Evolutionary conservation across 2,113 vertebrate species (phyloP), one percentile per base, ranked within the genome.

Genomic region (Myrmecophaga tridactyla): DNA sequence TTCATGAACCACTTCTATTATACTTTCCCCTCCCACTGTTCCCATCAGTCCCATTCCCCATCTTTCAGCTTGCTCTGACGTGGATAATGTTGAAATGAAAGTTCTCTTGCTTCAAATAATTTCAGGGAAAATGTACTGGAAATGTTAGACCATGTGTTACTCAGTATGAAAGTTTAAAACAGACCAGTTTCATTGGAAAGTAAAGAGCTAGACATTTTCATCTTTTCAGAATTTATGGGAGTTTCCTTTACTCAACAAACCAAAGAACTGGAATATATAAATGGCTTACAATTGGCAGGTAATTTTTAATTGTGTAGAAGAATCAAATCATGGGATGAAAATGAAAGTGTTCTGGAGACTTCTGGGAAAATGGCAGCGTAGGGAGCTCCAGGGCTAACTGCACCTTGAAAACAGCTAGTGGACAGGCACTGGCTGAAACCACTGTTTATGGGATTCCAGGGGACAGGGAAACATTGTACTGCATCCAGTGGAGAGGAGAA

Each of bases 211-310:
- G 53, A 85, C 65, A 94, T 90, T 94, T 75, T 85, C 72, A 90
- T 90, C 81, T 96, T 90, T 92, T 90, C 92, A 90, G 85, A 94
- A 77, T 67, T 90, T 97, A 84, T 6, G 11, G 51, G 82, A 86
- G 20, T 90, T 92, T 92, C 73, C 70, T 90, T 78, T 95, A 85
- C 60, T 56, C 17, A 43, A 34, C 21, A 82, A 92, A 56, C 51
- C 80, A 92, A 93, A 20, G 12, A 91, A 81, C 39, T 94, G 27
- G 62, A 36, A 46, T 25, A 70, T 8, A 90, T 70, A 60, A 78
- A n/a, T 86, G 86, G 21, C n/a, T 96, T 92, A 63, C 93, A 92
- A 87, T 67, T 60, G 53, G 65, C 46, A 78, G 53, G 70, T 84
- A 96, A 95, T 89, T 95, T 72, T 86, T 75, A 90, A 86, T 84